phyloP scores from a whole-genome alignment of 2,113 vertebrate species.

The Cololabis saira region DNA sequence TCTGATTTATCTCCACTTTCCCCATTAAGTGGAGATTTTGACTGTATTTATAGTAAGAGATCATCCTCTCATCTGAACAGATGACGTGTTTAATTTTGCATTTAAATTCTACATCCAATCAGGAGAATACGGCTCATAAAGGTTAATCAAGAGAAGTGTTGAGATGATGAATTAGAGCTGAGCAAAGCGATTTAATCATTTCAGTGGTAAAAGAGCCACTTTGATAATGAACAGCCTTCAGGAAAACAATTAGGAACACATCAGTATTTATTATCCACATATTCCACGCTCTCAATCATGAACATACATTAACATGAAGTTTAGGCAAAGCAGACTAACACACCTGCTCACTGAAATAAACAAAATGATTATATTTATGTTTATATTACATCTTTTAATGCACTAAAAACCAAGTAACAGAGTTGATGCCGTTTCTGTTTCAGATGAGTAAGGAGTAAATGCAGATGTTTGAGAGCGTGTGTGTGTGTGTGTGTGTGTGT shows the following conservation, averaged over 20 bases:
- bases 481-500: neutral
- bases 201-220: conserved; percentile 60
- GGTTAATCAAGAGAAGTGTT: conserved; percentile 54
- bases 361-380: conserved; percentile 28
- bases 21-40: conserved; percentile 17
- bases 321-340: conserved; percentile 44
- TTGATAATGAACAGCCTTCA: conserved; percentile 68
- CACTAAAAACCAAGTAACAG: conserved; percentile 10
- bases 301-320: conserved; percentile 38
- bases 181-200: conserved; percentile 61
- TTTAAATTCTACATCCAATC: conserved; percentile 34
- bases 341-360: conserved; percentile 18
- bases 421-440: conserved; percentile 20
- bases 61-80: conserved; percentile 18
- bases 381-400: conserved; percentile 15
- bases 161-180: conserved; percentile 66
- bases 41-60: conserved; percentile 30
- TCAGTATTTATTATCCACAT: conserved; percentile 61
- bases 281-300: conserved; percentile 51
- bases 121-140: conserved; percentile 34
- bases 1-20: conserved; percentile 33
- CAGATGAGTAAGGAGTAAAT: neutral
- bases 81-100: conserved; percentile 41
- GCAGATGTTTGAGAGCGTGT: neutral
- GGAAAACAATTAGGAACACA: conserved; percentile 71